Evolutionary conservation across 2,888 invertebrate species (phyloP).

Genomic region (Heliconius charithonia): DNA sequence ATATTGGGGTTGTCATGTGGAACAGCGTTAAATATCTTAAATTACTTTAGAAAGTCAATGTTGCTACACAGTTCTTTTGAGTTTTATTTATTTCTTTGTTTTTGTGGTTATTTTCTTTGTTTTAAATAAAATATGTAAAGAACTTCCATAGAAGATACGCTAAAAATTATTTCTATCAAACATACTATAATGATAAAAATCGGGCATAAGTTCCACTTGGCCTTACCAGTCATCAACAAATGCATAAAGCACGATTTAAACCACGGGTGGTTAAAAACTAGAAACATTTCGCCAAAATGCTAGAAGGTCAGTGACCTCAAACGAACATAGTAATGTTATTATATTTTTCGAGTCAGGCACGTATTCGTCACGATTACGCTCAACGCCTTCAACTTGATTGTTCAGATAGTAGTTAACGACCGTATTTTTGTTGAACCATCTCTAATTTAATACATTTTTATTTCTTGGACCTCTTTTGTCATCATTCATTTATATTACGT

Average conservation of each 20-base stretch:
- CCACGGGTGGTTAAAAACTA: constrained; percentile 47
- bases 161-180: not conserved
- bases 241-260: constrained; percentile 12
- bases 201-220: not conserved
- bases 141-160: not conserved
- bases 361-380: constrained; percentile 50
- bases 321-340: constrained; percentile 39
- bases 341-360: constrained; percentile 46
- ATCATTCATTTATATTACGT: constrained; percentile 12
- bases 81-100: too few relatives aligned
- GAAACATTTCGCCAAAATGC: constrained; percentile 51
- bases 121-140: not conserved
- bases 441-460: constrained; percentile 40
- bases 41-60: too few relatives aligned
- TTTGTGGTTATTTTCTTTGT: not conserved
- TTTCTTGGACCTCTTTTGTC: constrained; percentile 30
- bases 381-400: constrained; percentile 42
- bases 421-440: constrained; percentile 35
- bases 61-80: not conserved
- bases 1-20: not conserved
- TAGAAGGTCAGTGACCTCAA: constrained; percentile 43
- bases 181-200: not conserved
- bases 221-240: not conserved
- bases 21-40: not conserved
- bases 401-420: constrained; percentile 42